phyloP scores from a whole-genome alignment of 1,140 invertebrate genomes.

The Mycetomoellerius zeteki region DNA sequence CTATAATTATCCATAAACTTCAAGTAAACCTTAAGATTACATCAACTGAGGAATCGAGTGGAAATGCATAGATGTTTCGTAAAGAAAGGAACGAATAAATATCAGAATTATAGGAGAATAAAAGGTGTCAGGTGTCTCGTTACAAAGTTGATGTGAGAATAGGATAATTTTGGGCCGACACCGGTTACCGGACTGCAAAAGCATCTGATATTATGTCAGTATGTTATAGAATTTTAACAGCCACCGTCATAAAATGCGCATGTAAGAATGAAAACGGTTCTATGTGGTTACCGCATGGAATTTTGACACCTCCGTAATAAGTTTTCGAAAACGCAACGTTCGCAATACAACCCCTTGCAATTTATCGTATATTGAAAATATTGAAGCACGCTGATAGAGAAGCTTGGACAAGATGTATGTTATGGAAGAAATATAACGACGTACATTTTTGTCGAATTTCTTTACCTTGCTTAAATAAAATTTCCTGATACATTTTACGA shows the following conservation, averaged over 20 bases:
- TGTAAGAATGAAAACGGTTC: constrained; percentile 22
- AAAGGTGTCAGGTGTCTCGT: neutral
- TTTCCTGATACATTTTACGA: neutral
- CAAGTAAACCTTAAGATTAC: neutral
- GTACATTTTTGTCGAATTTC: neutral
- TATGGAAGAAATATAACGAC: neutral
- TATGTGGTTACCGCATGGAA: constrained; percentile 10
- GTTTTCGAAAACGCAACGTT: neutral
- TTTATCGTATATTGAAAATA: constrained; percentile 1
- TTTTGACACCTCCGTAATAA: constrained; percentile 24
- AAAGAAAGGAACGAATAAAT: neutral
- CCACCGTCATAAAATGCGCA: neutral
- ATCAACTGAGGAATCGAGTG: neutral
- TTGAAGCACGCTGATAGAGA: neutral
- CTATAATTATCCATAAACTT: neutral
- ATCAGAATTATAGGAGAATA: neutral
- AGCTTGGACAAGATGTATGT: neutral
- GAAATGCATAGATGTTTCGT: neutral
- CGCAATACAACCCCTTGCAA: neutral
- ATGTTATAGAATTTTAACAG: constrained; percentile 3
- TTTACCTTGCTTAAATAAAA: neutral
- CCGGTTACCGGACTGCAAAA: neutral
- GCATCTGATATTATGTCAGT: neutral
- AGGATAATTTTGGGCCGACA: neutral
- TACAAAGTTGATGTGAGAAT: neutral